Evolutionary conservation across 2,888 invertebrate species (phyloP).

Genomic region (Tuberolachnus salignus): DNA sequence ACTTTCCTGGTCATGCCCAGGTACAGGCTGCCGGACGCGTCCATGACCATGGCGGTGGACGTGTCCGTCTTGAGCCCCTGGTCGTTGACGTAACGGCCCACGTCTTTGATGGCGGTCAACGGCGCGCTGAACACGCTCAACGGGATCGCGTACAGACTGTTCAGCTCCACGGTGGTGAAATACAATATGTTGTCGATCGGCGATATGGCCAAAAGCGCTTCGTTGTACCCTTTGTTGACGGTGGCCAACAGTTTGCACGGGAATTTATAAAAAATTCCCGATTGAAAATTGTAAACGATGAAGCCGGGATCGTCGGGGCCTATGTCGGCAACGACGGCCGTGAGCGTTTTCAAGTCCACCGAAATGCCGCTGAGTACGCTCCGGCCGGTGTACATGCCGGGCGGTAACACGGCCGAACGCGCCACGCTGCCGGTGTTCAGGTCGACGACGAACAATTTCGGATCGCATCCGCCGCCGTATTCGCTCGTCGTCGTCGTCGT

Average conservation of each 20-base stretch:
- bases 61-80: conserved; percentile 24
- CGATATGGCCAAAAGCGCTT: conserved; percentile 28
- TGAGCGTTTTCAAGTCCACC: conserved; percentile 30
- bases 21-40: conserved; percentile 18
- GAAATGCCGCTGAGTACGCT: conserved; percentile 36
- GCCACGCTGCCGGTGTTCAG: background rate
- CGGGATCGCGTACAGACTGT: conserved; percentile 37
- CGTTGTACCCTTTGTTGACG: conserved; percentile 5
- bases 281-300: background rate
- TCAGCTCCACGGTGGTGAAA: conserved; percentile 24
- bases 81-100: conserved; percentile 24
- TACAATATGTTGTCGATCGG: conserved; percentile 43
- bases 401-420: conserved; percentile 32
- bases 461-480: conserved; percentile 15
- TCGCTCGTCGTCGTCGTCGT: background rate
- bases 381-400: background rate
- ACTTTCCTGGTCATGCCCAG: conserved; percentile 21
- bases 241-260: conserved; percentile 1
- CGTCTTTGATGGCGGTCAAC: background rate
- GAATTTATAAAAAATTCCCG: conserved; percentile 25
- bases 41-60: conserved; percentile 23
- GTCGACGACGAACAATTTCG: conserved; percentile 32
- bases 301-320: conserved; percentile 28
- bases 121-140: conserved; percentile 31
- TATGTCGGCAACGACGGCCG: conserved; percentile 39